Base-by-base conservation (phyloP, 2,113 vertebrate genomes). In the Amia ocellicauda region DNA sequence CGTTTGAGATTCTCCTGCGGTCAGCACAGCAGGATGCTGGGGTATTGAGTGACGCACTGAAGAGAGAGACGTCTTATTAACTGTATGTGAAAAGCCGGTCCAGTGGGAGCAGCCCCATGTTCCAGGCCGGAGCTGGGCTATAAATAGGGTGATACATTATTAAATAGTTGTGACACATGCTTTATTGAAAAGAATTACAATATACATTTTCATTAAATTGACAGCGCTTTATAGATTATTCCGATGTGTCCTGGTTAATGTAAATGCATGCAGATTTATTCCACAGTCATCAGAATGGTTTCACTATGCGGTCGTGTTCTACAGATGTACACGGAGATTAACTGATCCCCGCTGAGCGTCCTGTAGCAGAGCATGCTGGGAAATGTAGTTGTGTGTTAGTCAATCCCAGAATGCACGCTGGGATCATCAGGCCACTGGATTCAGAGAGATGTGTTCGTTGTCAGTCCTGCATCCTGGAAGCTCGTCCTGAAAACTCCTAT, bases 231-330 rank as follows among this genome's bases (percentile, higher is more conserved):
- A n/a, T 61, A 68, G 79, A 88, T 85, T 74, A 55, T 69, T 64
- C 62, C 56, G 78, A 85, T 79, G 68, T 40, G 45, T 63, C 67
- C 64, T 68, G 20, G 41, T 77, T 77, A 68, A 76, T 83, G 78
- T 76, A 88, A 88, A 85, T 84, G 63, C 78, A 85, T 85, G 74
- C 75, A 78, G 71, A 81, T 85, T 74, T 87, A 74, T 82, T 82
- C 79, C 70, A 69, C 7, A 78, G 80, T 86, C 84, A 77, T 85
- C 86, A 82, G 75, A 81, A 77, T 81, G 63, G 70, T 78, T 70
- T 78, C 74, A 59, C 13, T 52, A 68, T 36, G 74, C 67, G 62
- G 67, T 66, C 56, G 67, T 71, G 80, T 80, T 83, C 73, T 72
- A 85, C 72, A 77, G 84, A 81, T 75, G 69, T 77, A 81, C 75